Evolutionary conservation across 2,113 vertebrate genomes (phyloP).

Genomic region (Agelaius phoeniceus): DNA sequence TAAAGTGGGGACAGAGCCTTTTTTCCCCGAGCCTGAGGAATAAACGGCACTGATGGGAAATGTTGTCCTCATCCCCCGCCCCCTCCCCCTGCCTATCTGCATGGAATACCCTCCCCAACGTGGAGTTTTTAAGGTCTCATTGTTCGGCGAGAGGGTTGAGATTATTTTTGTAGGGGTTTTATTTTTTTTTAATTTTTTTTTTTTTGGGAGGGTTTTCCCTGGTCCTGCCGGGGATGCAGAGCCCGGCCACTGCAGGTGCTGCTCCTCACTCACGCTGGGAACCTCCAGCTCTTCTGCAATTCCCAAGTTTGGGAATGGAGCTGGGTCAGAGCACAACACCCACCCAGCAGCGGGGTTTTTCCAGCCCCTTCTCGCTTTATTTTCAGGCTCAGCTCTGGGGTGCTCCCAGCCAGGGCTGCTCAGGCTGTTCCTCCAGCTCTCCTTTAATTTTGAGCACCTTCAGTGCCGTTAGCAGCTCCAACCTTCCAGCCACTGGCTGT

Average conservation of each 20-base stretch:
- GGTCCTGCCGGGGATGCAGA: background rate
- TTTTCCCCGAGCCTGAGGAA: background rate
- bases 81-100: conserved; percentile 35
- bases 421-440: background rate
- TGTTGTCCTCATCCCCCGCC: background rate
- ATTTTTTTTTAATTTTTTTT: background rate
- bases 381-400: conserved; percentile 15
- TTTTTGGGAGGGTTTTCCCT: background rate
- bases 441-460: conserved; percentile 22
- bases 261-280: background rate
- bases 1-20: background rate
- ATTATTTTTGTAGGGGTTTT: background rate
- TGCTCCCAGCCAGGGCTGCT: background rate
- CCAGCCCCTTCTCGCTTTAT: background rate
- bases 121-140: conserved; percentile 56
- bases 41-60: conserved; percentile 37
- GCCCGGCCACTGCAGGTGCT: background rate
- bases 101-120: background rate
- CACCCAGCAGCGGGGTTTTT: background rate
- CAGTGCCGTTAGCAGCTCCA: background rate
- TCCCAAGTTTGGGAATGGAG: conserved; percentile 43
- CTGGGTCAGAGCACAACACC: conserved; percentile 42
- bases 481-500: background rate
- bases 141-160: conserved; percentile 24
- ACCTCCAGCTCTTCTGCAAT: conserved; percentile 18